Evolutionary conservation across 2,888 invertebrate genomes (phyloP).

Genomic region (Melanargia galathea): DNA sequence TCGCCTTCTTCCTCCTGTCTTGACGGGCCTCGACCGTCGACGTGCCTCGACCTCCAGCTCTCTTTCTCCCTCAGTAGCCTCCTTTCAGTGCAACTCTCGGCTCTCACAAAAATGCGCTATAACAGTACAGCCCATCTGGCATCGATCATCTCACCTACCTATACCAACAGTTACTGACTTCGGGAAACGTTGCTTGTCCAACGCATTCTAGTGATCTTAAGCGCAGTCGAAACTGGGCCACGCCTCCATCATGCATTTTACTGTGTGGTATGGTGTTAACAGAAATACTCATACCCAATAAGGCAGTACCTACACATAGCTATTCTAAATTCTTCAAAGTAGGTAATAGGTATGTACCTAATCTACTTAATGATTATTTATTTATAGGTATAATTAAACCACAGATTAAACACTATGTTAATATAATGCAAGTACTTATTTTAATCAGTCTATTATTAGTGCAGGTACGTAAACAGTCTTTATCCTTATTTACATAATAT

Average conservation of each 20-base stretch:
- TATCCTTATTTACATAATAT: slow-evolving; percentile 12
- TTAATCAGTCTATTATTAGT: slow-evolving; percentile 12
- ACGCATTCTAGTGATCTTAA: neutral
- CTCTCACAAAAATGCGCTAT: too few relatives aligned
- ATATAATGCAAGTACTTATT: slow-evolving; percentile 3
- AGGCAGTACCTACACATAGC: too few relatives aligned
- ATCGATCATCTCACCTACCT: too few relatives aligned
- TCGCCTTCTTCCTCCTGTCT: too few relatives aligned
- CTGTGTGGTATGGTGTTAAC: neutral
- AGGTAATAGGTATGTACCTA: neutral
- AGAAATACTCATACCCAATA: too few relatives aligned
- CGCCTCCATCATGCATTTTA: too few relatives aligned
- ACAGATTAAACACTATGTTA: neutral
- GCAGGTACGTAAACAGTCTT: neutral
- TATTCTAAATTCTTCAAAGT: too few relatives aligned
- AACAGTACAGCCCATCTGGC: too few relatives aligned
- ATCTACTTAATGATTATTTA: neutral
- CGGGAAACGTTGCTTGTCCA: neutral
- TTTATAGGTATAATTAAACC: neutral
- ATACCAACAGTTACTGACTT: neutral
- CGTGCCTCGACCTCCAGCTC: too few relatives aligned
- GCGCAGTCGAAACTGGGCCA: neutral
- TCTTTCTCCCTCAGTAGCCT: too few relatives aligned
- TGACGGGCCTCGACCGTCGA: too few relatives aligned
- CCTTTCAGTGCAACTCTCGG: too few relatives aligned